These are phyloP conservation scores for Linepithema humile DNA, from an alignment of 1,140 invertebrate genomes.

Conservation along the genomic window DNA sequence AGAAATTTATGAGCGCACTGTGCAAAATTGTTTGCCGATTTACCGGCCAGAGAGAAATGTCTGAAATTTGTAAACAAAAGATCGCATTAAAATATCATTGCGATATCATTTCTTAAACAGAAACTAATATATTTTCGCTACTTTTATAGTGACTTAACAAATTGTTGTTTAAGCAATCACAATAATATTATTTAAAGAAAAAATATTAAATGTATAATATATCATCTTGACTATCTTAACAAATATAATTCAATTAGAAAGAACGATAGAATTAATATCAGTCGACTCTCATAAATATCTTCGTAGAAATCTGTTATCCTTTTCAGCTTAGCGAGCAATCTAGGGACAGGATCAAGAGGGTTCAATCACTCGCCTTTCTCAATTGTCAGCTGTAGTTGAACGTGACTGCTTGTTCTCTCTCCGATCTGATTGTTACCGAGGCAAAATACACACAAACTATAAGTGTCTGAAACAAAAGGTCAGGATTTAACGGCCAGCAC, in stretches of 20 bases:
- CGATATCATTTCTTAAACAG: no score
- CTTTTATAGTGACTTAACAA: no score
- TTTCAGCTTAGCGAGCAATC: neutral
- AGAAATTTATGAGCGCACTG: neutral
- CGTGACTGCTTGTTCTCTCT: neutral
- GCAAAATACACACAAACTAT: conserved; percentile 21
- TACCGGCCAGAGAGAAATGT: neutral
- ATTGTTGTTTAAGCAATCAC: no score
- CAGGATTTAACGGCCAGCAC: conserved; percentile 13
- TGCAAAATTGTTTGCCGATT: neutral
- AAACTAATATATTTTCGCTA: no score
- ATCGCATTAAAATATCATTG: no score
- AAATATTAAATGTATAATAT: neutral
- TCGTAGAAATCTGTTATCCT: neutral
- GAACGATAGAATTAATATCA: neutral
- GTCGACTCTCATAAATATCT: neutral
- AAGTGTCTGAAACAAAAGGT: conserved; percentile 26
- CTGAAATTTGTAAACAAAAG: no score
- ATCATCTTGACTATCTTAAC: neutral
- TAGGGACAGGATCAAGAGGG: neutral
- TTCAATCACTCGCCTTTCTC: conserved; percentile 12
- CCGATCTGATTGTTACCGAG: neutral
- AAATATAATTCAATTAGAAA: neutral
- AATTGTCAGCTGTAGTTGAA: neutral
- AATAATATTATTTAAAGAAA: no score